These are phyloP conservation scores for Eupeodes corollae DNA, from an alignment of 1,140 invertebrate species.

Conservation along the genomic window DNA sequence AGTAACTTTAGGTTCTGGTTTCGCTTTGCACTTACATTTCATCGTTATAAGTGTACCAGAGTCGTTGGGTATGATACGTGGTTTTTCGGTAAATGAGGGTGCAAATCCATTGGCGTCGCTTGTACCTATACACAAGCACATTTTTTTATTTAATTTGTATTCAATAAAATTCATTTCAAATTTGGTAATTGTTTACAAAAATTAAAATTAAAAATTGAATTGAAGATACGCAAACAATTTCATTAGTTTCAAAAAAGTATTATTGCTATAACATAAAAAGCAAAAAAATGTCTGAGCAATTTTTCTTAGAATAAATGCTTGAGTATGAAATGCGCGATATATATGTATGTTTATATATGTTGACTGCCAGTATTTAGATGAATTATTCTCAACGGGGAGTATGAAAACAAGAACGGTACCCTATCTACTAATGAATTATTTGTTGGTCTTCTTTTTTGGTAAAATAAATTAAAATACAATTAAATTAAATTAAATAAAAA, in stretches of 20 bases:
- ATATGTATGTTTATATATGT: too few species aligned
- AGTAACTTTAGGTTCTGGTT: conserved; percentile 77
- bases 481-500: too few species aligned
- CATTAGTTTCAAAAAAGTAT: neutral
- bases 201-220: conserved; percentile 31
- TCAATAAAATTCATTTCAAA: too few species aligned
- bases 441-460: neutral
- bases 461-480: conserved; percentile 1
- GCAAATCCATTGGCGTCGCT: conserved; percentile 81
- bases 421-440: too few species aligned
- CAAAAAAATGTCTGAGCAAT: neutral
- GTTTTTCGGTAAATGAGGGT: conserved; percentile 92
- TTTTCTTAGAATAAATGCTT: too few species aligned
- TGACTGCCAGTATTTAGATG: too few species aligned
- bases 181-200: too few species aligned
- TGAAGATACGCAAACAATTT: neutral
- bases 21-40: conserved; percentile 89
- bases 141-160: too few species aligned
- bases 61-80: conserved; percentile 94
- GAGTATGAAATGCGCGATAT: too few species aligned
- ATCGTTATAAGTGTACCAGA: conserved; percentile 88
- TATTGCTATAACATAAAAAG: too few species aligned
- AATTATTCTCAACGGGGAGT: too few species aligned
- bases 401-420: neutral
- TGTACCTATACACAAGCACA: conserved; percentile 50